Conservation (phyloP, 1,140 invertebrate genomes). For the Drosophila dunni region DNA sequence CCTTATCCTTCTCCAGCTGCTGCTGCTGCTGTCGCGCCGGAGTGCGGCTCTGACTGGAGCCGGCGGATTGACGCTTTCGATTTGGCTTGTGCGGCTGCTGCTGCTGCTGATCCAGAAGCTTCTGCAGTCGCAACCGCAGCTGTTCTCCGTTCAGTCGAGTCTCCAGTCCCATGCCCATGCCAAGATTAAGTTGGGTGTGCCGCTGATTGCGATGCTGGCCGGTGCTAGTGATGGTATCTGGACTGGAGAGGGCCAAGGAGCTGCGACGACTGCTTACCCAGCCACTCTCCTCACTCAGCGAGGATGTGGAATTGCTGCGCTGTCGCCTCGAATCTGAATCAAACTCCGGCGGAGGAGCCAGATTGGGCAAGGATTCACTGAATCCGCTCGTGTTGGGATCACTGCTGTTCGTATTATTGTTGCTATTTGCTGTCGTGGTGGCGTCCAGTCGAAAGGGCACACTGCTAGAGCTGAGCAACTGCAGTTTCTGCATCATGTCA, state of each 20-base stretch:
- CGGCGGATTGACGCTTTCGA: slow-evolving; percentile 52
- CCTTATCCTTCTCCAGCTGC: slow-evolving; percentile 3
- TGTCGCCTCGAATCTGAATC: slow-evolving; percentile 69
- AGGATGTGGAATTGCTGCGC: slow-evolving; percentile 88
- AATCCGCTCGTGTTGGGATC: slow-evolving; percentile 76
- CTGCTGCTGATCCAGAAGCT: slow-evolving; percentile 85
- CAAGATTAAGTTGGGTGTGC: slow-evolving; percentile 67
- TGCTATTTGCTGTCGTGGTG: slow-evolving; percentile 84
- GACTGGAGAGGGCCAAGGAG: slow-evolving; percentile 86
- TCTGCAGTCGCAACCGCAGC: slow-evolving; percentile 86
- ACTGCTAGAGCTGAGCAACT: slow-evolving; percentile 71
- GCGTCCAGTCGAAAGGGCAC: slow-evolving; percentile 66
- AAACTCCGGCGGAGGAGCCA: slow-evolving; percentile 86
- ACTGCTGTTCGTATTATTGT: slow-evolving; percentile 76
- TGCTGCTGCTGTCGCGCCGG: slow-evolving; percentile 53
- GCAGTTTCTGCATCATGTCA: slow-evolving; percentile 75
- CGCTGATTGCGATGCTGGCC: slow-evolving; percentile 68
- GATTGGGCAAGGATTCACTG: slow-evolving; percentile 88
- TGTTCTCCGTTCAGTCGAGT: slow-evolving; percentile 87
- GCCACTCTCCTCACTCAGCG: slow-evolving; percentile 90
- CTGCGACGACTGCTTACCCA: slow-evolving; percentile 90
- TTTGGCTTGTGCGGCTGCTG: slow-evolving; percentile 59
- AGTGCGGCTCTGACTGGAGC: slow-evolving; percentile 61
- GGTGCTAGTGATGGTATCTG: slow-evolving; percentile 85
- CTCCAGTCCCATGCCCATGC: slow-evolving; percentile 78